Conservation (phyloP, 2,888 invertebrate species). For the Diplazon laetatorius region DNA sequence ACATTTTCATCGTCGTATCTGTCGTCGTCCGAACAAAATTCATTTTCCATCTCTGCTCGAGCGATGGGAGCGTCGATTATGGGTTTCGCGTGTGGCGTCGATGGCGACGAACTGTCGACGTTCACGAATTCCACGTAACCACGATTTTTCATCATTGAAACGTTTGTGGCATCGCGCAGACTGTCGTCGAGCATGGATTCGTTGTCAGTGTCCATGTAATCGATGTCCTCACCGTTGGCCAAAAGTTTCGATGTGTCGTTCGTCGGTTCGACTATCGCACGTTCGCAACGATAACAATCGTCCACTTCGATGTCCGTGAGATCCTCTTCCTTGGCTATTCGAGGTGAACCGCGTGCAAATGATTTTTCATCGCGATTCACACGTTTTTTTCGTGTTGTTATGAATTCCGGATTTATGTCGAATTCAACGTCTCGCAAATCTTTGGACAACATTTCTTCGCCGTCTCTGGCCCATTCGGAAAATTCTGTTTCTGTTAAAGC, state of each 20-base stretch:
- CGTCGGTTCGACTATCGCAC: conserved; percentile 63
- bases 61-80: conserved; percentile 77
- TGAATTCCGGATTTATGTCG: conserved; percentile 84
- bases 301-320: conserved; percentile 79
- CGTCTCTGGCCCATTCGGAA: conserved; percentile 95
- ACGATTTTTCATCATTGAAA: conserved; percentile 85
- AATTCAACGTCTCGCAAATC: conserved; percentile 88
- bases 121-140: conserved; percentile 88
- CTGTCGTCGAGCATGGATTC: conserved; percentile 89
- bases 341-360: not conserved
- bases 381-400: conserved; percentile 74
- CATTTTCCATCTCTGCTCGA: conserved; percentile 76
- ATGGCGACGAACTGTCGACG: conserved; percentile 70
- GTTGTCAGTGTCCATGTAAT: conserved; percentile 94
- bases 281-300: conserved; percentile 79
- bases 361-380: conserved; percentile 52
- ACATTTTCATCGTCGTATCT: conserved; percentile 73
- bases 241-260: conserved; percentile 78
- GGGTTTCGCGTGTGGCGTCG: conserved; percentile 34
- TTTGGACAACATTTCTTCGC: conserved; percentile 87
- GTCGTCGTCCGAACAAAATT: conserved; percentile 75
- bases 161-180: conserved; percentile 84
- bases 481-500: conserved; percentile 93
- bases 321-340: conserved; percentile 81
- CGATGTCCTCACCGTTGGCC: conserved; percentile 88